phyloP scores from a whole-genome alignment of 2,113 vertebrate genomes.

The Acanthochromis polyacanthus region DNA sequence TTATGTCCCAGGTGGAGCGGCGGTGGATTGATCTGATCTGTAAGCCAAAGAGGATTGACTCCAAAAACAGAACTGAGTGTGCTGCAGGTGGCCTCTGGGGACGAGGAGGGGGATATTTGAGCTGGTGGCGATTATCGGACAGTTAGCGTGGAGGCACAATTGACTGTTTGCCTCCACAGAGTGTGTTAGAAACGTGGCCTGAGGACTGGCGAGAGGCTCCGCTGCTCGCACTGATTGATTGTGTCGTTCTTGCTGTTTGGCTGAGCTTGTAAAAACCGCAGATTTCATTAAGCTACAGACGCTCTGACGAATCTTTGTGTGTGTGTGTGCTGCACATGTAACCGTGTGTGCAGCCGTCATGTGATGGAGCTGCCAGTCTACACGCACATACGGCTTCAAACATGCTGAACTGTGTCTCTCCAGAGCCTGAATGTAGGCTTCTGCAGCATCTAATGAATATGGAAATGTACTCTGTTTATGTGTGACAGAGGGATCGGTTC shows the following conservation, averaged over 20 bases:
- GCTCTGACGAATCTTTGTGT: conserved; percentile 14
- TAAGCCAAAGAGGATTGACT: conserved; percentile 25
- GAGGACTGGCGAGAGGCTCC: conserved; percentile 12
- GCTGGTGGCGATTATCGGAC: conserved; percentile 33
- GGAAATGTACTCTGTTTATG: neutral
- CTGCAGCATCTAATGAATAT: neutral
- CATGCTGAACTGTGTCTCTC: neutral
- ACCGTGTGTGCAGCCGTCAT: too few relatives aligned
- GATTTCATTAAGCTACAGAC: conserved; percentile 54
- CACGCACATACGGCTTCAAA: neutral
- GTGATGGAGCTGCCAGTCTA: too few relatives aligned
- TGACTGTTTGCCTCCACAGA: conserved; percentile 8
- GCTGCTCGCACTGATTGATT: conserved; percentile 60
- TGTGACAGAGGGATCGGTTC: neutral
- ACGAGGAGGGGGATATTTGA: conserved; percentile 6
- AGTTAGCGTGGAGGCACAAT: conserved; percentile 19
- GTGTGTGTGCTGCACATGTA: too few relatives aligned
- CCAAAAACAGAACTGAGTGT: conserved; percentile 9
- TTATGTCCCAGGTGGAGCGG: conserved; percentile 11
- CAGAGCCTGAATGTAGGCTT: conserved; percentile 21
- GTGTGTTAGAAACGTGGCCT: conserved; percentile 45
- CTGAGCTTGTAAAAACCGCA: conserved; percentile 66
- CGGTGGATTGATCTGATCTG: conserved; percentile 18
- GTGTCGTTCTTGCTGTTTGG: conserved; percentile 54
- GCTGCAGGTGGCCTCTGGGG: conserved; percentile 24